Evolutionary conservation across 2,113 vertebrate genomes (phyloP).

Genomic region (Montifringilla adamsi): DNA sequence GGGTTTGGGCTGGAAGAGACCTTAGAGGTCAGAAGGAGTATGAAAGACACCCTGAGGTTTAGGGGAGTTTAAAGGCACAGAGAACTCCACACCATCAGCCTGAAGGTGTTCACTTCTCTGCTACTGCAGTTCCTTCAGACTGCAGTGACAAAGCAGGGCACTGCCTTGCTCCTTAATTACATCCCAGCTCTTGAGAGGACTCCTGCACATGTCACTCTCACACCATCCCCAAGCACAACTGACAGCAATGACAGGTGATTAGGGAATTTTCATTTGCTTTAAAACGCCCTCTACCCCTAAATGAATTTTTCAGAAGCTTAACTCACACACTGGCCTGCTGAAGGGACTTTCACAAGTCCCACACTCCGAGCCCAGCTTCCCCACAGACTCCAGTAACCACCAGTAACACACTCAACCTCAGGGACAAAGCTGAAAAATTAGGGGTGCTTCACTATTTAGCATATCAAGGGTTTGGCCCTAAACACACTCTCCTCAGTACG

Average conservation of each 20-base stretch:
- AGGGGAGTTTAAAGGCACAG: background rate
- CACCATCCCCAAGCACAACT: accelerated
- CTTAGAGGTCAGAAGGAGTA: background rate
- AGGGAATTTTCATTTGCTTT: background rate
- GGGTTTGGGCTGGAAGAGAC: background rate
- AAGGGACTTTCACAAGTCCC: background rate
- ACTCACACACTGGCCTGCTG: background rate
- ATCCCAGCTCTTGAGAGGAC: background rate
- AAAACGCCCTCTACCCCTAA: background rate
- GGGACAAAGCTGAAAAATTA: background rate
- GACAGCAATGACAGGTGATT: background rate
- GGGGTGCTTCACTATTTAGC: background rate
- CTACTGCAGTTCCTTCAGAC: background rate
- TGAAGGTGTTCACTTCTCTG: background rate
- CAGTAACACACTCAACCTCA: background rate
- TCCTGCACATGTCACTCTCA: background rate
- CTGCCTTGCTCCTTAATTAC: background rate
- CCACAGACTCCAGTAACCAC: background rate
- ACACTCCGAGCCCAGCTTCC: background rate
- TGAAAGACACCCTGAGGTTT: background rate
- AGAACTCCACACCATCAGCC: background rate
- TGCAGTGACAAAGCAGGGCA: background rate
- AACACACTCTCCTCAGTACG: background rate
- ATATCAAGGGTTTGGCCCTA: background rate
- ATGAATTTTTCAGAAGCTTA: background rate